Base-by-base conservation (phyloP, 2,797 vertebrate genomes). In the Helostoma temminkii region DNA sequence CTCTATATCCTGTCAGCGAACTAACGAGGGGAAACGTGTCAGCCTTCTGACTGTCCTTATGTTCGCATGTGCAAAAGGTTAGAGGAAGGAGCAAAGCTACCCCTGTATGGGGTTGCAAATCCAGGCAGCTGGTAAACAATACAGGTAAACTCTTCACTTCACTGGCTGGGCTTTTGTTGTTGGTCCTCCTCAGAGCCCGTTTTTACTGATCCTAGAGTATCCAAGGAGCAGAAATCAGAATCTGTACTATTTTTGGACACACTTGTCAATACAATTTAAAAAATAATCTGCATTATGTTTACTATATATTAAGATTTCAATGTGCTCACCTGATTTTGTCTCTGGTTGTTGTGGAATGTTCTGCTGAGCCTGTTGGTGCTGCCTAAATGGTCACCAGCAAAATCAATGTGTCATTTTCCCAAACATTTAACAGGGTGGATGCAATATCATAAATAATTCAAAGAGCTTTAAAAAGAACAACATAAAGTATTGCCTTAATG, bases 41-140 rank as follows among this genome's bases (percentile, higher is more conserved):
- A 84, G 80, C 78, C 79, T 69, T 79, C 81, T 86, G 91, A 81
- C 91, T 69, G 83, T 83, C 84, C 82, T 83, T 80, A 48, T 69
- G 85, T 92, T 90, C 85, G 83, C 87, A 84, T 88, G 80, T 89
- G 89, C 86, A 88, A 89, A 88, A 89, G 82, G 81, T 89, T 88
- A 87, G 83, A 92, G 82, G 82, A 91, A 86, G 87, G 89, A 88
- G 89, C 80, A 76, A 91, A 89, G 91, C 88, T 61, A 83, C 58
- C 88, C 87, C 87, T 64, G 57, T 72, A 50, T 5, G 69, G 82
- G 80, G 83, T 79, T 71, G 76, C 83, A 78, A 83, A 73, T 90
- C 82, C 83, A 89, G 87, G 86, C 81, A 86, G 88, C 80, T 82
- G 83, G 85, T 90, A 86, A 86, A 88, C 86, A 80, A 85, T 66